A percentile compares a stretch with the other conserved stretches of the same genome.
Evolutionary conservation across 1,140 invertebrate genomes (phyloP).

Genomic region (Drosophila hydei): DNA sequence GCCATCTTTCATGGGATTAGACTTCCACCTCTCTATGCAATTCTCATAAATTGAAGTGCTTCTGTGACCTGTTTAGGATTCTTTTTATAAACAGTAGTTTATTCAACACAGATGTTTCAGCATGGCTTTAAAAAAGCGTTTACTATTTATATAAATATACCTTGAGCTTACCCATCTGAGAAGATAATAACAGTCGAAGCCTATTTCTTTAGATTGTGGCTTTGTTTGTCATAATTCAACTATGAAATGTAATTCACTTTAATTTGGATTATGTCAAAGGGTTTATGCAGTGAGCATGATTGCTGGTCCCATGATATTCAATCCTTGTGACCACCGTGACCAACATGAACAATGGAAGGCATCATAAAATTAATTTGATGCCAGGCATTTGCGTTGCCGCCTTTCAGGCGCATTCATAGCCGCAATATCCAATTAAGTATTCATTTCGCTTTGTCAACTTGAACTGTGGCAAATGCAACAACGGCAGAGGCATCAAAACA

Average conservation of each 20-base stretch:
- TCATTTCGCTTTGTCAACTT: slow-evolving; percentile 77
- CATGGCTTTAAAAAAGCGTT: too few species aligned
- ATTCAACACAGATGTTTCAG: background rate
- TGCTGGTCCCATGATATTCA: background rate
- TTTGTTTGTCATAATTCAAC: background rate
- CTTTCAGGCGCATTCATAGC: slow-evolving; percentile 64
- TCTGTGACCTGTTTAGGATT: background rate
- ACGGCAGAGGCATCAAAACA: slow-evolving; percentile 19
- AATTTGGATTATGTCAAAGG: background rate
- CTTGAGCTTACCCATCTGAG: background rate
- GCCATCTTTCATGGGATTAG: too few species aligned
- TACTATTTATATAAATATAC: too few species aligned
- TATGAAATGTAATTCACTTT: background rate
- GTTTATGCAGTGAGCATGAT: background rate
- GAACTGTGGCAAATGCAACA: slow-evolving; percentile 50
- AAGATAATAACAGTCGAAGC: too few species aligned
- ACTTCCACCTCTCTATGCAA: background rate
- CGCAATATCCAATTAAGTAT: slow-evolving; percentile 77
- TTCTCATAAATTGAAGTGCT: background rate
- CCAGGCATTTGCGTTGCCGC: slow-evolving; percentile 33
- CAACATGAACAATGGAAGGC: background rate
- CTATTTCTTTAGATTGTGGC: too few species aligned
- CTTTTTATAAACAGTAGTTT: background rate
- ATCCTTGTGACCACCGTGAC: background rate
- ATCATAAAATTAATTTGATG: slow-evolving; percentile 11